A percentile compares a stretch with the other conserved stretches of the same genome.
Conservation (phyloP, 1,140 invertebrate species). For the Rhagoletis pomonella region DNA sequence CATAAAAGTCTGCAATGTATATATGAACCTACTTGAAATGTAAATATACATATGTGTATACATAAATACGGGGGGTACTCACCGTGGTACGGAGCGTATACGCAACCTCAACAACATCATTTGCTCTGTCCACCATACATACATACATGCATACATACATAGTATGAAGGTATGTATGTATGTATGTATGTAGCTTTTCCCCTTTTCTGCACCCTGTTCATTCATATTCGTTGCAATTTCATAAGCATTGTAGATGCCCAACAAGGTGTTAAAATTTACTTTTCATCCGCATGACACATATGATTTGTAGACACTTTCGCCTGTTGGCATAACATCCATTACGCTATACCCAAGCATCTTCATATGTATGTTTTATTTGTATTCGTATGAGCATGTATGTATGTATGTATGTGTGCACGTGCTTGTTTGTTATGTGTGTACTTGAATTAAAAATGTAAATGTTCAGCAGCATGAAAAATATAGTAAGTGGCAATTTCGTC, state of each 20-base stretch:
- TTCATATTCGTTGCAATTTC: not conserved
- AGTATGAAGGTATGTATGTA: no score
- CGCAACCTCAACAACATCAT: not conserved
- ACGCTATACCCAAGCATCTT: not conserved
- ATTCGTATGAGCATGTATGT: not conserved
- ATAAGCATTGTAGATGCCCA: not conserved
- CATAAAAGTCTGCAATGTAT: no score
- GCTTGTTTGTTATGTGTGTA: not conserved
- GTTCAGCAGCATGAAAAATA: slow-evolving; percentile 13
- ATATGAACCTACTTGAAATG: no score
- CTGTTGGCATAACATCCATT: slow-evolving; percentile 8
- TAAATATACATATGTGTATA: no score
- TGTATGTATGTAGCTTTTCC: not conserved
- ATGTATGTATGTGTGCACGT: not conserved
- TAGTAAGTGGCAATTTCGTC: not conserved
- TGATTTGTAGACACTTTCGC: slow-evolving; percentile 34
- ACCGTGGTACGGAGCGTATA: not conserved
- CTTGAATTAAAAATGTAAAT: slow-evolving; percentile 37
- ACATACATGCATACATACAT: not conserved
- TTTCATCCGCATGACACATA: slow-evolving; percentile 26
- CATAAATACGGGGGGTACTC: not conserved
- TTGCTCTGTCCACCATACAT: not conserved
- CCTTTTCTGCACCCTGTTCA: not conserved
- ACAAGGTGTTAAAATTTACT: slow-evolving; percentile 44
- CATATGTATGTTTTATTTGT: not conserved